These are phyloP conservation scores for Enteromius viviparus DNA, from an alignment of 2,797 vertebrate genomes.

Conservation along the genomic window DNA sequence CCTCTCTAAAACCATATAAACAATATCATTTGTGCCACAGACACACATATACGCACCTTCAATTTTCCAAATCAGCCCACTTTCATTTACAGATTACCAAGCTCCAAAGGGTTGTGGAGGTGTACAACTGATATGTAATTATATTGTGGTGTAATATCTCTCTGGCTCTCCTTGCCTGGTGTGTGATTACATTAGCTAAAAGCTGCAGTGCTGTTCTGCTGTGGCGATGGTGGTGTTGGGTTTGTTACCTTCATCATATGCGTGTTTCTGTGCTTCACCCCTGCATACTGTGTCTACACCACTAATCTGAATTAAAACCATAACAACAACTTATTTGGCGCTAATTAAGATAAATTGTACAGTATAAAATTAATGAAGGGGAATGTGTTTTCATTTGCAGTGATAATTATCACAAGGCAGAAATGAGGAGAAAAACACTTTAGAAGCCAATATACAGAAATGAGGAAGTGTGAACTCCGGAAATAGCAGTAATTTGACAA, in stretches of 20 bases:
- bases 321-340: slow-evolving; percentile 75
- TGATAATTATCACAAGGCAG: slow-evolving; percentile 73
- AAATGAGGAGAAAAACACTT: slow-evolving; percentile 51
- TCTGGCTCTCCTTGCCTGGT: neutral
- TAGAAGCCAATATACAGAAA: neutral
- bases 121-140: slow-evolving; percentile 50
- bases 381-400: slow-evolving; percentile 73
- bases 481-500: neutral
- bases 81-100: slow-evolving; percentile 49
- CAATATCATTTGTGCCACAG: slow-evolving; percentile 5
- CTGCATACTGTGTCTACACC: slow-evolving; percentile 50
- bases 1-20: slow-evolving; percentile 16
- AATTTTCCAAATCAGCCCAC: slow-evolving; percentile 47
- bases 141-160: slow-evolving; percentile 47
- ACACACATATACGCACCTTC: slow-evolving; percentile 34
- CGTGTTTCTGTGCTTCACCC: slow-evolving; percentile 1
- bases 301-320: slow-evolving; percentile 71
- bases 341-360: slow-evolving; percentile 75
- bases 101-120: slow-evolving; percentile 32
- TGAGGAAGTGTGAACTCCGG: too few species aligned
- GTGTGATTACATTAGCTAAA: slow-evolving; percentile 18
- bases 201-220: neutral
- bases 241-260: neutral
- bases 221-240: neutral
- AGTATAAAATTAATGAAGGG: slow-evolving; percentile 72